phyloP scores from a whole-genome alignment of 1,140 invertebrate genomes.

The Drosophila triauraria region DNA sequence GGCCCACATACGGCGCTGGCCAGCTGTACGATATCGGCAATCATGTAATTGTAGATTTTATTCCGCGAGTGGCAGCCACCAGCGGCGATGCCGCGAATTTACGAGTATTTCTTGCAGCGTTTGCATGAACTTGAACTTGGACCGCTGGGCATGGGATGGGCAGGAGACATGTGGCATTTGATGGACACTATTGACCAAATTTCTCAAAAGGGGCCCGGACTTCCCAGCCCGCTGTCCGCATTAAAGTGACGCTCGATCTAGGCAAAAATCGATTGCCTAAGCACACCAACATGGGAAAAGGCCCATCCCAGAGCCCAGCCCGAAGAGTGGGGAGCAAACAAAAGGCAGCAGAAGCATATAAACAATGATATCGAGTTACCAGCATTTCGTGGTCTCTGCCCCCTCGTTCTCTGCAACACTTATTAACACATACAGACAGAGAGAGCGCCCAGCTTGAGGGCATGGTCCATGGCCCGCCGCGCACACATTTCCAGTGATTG shows the following conservation, averaged over 20 bases:
- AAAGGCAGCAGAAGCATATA: slow-evolving; percentile 73
- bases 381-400: slow-evolving; percentile 69
- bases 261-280: slow-evolving; percentile 50
- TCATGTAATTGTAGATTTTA: slow-evolving; percentile 76
- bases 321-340: slow-evolving; percentile 79
- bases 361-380: slow-evolving; percentile 80
- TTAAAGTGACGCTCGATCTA: slow-evolving; percentile 36
- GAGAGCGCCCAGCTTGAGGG: slow-evolving; percentile 20
- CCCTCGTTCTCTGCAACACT: slow-evolving; percentile 60
- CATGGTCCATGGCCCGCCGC: slow-evolving; percentile 7
- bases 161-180: slow-evolving; percentile 17
- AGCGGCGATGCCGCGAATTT: slow-evolving; percentile 30
- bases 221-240: slow-evolving; percentile 6
- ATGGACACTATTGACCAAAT: slow-evolving; percentile 22
- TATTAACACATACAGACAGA: slow-evolving; percentile 50
- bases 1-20: slow-evolving; percentile 63
- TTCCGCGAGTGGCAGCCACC: slow-evolving; percentile 54
- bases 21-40: slow-evolving; percentile 56
- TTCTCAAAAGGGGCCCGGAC: slow-evolving; percentile 5
- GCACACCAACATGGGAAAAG: slow-evolving; percentile 40
- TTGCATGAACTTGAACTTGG: slow-evolving; percentile 58
- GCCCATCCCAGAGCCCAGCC: slow-evolving; percentile 35
- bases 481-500: slow-evolving; percentile 60
- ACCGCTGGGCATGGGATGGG: background rate
- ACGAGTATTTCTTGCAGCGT: slow-evolving; percentile 50